Evolutionary conservation across 2,888 invertebrate species (phyloP), one percentile per base, ranked within the genome.

Genomic region (Pseudanteris insignis): DNA sequence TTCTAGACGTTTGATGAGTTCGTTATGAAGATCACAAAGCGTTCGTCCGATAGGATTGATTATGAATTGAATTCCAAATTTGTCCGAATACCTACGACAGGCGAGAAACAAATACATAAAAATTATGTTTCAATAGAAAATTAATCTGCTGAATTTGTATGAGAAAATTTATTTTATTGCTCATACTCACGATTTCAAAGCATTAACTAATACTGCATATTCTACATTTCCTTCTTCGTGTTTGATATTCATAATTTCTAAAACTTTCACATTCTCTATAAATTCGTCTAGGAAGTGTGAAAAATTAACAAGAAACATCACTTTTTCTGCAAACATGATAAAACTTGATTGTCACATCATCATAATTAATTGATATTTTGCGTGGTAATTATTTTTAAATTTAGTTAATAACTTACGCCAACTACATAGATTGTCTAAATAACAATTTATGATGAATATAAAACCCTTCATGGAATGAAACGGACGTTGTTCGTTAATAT

Each of bases 161-260:
- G n/a, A n/a, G n/a, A n/a, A n/a, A n/a, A n/a, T n/a, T n/a, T n/a
- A n/a, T n/a, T n/a, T n/a, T n/a, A n/a, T n/a, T n/a, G n/a, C n/a
- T n/a, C n/a, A 18, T 34, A 34, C 28, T 28, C 13, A 38, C 38
- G 38, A 25, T 8, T 26, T 38, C 1, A 38, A 8, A 4, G 37
- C 37, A 10, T 11, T 7, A 5, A 10, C 10, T 25, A 37, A 1
- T 8, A 37, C n/a, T 13, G 25, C 24, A 24, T 37, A 37, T 25
- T 37, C 37, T 8, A 38, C 38, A 28, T 38, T 38, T 2, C 15
- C 38, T 1, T 38, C 38, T 13, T 38, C 38, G 9, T 14, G 13
- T 26, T 14, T 28, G 15, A 38, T 28, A 38, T 38, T 38, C 28
- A 38, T 26, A 4, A 9, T 15, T 28, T 38, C 28, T 9, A 38